phyloP scores from a whole-genome alignment of 2,888 invertebrate species.

The Microplitis manilae region DNA sequence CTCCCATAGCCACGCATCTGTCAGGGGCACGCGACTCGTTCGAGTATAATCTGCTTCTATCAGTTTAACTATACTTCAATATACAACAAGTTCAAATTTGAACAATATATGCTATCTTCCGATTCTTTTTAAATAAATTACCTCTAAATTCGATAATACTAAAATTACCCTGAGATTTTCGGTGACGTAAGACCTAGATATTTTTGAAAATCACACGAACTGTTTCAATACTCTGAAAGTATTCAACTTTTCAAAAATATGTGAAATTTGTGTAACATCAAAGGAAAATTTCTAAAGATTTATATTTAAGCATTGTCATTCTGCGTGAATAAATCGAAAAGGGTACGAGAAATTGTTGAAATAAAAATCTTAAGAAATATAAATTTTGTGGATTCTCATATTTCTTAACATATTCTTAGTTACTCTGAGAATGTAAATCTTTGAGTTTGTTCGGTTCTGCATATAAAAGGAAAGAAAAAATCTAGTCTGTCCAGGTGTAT shows the following conservation, averaged over 20 bases:
- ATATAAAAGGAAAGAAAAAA: not conserved
- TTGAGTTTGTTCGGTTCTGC: not conserved
- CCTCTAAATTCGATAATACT: not conserved
- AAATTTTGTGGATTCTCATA: not conserved
- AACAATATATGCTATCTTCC: not conserved
- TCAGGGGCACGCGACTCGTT: slow-evolving; percentile 60
- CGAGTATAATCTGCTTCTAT: slow-evolving; percentile 40
- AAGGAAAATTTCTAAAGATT: too few species aligned
- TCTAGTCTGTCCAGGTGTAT: not conserved
- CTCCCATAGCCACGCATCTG: slow-evolving; percentile 59
- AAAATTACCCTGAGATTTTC: too few species aligned
- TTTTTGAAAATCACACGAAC: too few species aligned
- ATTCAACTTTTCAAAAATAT: too few species aligned
- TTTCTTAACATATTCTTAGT: not conserved
- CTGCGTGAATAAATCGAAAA: too few species aligned
- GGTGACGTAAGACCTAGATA: too few species aligned
- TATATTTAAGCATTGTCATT: too few species aligned
- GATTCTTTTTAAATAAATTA: not conserved
- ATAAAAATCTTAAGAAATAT: not conserved
- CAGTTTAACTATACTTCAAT: not conserved
- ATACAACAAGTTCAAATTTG: not conserved
- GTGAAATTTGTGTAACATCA: too few species aligned
- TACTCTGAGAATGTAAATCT: not conserved
- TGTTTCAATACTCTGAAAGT: too few species aligned
- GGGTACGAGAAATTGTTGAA: not conserved